Percentiles rank a stretch among this genome's conserved stretches.
Evolutionary conservation across 1,140 invertebrate species (phyloP).

Genomic region (Dinoponera quadriceps): DNA sequence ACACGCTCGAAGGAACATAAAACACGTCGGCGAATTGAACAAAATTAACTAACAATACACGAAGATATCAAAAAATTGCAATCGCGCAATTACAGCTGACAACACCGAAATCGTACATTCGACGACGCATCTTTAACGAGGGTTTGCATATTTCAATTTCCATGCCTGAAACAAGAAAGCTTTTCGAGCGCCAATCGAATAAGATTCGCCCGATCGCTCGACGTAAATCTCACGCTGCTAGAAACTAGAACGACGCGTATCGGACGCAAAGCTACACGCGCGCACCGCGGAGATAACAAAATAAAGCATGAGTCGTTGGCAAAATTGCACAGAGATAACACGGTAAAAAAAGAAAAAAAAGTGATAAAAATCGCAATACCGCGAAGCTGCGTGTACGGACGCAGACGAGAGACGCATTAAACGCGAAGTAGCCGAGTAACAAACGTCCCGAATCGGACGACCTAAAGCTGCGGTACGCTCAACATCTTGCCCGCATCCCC

Average conservation of each 20-base stretch:
- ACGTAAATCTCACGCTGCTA: not conserved
- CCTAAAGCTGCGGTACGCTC: constrained; percentile 24
- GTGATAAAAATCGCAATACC: not conserved
- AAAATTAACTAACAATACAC: constrained; percentile 7
- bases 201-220: not conserved
- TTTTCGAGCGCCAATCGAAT: not conserved
- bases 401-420: not conserved
- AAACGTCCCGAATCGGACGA: not conserved
- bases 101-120: not conserved
- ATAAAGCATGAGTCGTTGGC: no score
- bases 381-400: not conserved
- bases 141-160: not conserved
- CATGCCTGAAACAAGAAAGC: not conserved
- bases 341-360: not conserved
- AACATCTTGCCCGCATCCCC: not conserved
- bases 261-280: not conserved
- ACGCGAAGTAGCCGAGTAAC: not conserved
- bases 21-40: not conserved
- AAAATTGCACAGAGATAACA: not conserved
- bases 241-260: not conserved
- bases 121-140: not conserved
- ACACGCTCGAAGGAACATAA: not conserved
- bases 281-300: no score
- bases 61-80: not conserved
- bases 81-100: not conserved